Percentiles rank a stretch among this genome's conserved stretches.
Conservation (phyloP, 2,113 vertebrate species). For the Puntigrus tetrazona region DNA sequence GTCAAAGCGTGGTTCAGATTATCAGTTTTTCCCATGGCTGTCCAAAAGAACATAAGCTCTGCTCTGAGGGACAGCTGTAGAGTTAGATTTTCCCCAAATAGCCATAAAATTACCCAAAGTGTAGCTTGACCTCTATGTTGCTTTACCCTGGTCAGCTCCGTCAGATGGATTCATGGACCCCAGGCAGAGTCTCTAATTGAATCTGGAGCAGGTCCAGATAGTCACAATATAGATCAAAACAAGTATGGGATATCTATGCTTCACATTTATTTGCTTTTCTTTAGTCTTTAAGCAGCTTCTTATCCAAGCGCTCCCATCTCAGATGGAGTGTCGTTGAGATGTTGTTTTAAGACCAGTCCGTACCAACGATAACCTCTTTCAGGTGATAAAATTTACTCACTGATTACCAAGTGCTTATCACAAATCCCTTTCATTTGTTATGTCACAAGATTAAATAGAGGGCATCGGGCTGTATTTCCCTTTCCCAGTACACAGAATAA, state of each 20-base stretch:
- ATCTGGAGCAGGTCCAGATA: constrained; percentile 39
- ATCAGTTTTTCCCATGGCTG: constrained; percentile 45
- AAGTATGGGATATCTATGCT: constrained; percentile 25
- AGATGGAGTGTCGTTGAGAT: constrained; percentile 21
- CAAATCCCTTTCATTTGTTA: constrained; percentile 39
- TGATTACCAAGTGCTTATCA: constrained; percentile 3
- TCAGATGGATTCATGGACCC: constrained; percentile 1
- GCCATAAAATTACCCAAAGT: constrained; percentile 51
- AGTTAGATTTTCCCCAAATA: constrained; percentile 47
- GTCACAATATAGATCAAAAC: constrained; percentile 47
- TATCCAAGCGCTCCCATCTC: constrained; percentile 35
- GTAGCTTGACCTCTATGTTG: constrained; percentile 45
- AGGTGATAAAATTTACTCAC: constrained; percentile 44
- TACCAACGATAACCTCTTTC: constrained; percentile 53
- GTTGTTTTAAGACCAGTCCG: constrained; percentile 48
- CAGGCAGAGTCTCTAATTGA: constrained; percentile 30
- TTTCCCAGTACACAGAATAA: not conserved
- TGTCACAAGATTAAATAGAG: constrained; percentile 45
- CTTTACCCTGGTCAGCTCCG: constrained; percentile 53
- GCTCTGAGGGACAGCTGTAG: constrained; percentile 44
- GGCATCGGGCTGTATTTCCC: not conserved
- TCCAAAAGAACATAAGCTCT: constrained; percentile 22
- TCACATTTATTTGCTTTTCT: constrained; percentile 48
- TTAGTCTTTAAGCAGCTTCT: constrained; percentile 42
- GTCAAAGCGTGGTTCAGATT: constrained; percentile 32